These are phyloP conservation scores for Branchellion lobata DNA, from an alignment of 2,888 invertebrate genomes.

Conservation along the genomic window DNA sequence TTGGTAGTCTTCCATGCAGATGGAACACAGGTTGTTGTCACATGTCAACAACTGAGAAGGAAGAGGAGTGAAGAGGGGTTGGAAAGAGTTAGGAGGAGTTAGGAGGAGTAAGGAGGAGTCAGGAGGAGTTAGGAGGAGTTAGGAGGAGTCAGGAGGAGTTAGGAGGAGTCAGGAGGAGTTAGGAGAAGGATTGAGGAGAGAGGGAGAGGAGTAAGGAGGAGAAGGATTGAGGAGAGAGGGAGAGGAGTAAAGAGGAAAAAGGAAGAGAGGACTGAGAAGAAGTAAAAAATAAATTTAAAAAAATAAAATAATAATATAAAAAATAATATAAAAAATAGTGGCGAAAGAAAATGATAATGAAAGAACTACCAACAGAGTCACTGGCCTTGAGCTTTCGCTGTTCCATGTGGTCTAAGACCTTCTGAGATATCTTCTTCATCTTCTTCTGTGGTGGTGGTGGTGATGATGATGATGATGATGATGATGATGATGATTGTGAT, in stretches of 20 bases:
- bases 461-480: conserved; percentile 15
- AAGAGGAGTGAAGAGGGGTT: neutral
- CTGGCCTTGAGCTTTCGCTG: conserved; percentile 21
- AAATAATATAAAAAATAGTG: too few species aligned
- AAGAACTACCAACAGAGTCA: conserved; percentile 23
- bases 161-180: neutral
- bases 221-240: too few species aligned
- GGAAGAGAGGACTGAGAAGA: too few species aligned
- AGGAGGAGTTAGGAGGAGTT: too few species aligned
- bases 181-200: neutral
- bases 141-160: too few species aligned
- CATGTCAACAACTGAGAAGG: conserved; percentile 71
- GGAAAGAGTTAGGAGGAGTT: neutral
- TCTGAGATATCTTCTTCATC: conserved; percentile 14
- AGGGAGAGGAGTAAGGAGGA: too few species aligned
- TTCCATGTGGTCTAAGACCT: conserved; percentile 33
- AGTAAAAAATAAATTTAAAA: too few species aligned
- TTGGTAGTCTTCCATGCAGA: conserved; percentile 90
- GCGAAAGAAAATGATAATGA: too few species aligned
- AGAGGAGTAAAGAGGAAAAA: too few species aligned
- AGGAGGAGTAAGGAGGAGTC: too few species aligned
- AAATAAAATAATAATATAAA: too few species aligned
- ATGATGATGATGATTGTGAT: conserved; percentile 9
- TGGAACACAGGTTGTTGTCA: conserved; percentile 83
- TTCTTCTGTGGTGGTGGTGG: conserved; percentile 25